Conservation (phyloP, 2,113 vertebrate genomes). For the Sinocyclocheilus grahami region DNA sequence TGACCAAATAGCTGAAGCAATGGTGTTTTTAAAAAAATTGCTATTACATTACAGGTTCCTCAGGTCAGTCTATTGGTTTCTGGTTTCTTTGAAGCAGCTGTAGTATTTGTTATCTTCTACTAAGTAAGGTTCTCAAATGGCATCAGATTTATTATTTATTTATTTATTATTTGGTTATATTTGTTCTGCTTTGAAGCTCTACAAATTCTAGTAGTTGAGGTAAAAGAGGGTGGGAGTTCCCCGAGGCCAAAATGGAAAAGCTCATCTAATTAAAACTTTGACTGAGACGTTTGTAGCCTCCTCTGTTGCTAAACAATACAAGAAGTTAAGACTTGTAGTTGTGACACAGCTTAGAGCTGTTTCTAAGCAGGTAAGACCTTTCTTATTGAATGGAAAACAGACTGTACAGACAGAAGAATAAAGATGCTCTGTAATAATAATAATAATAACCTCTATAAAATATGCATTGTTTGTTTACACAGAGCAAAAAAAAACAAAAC, state of each 20-base stretch:
- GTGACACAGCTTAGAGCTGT: background rate
- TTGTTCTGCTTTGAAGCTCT: background rate
- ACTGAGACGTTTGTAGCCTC: background rate
- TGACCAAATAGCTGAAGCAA: background rate
- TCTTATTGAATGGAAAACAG: background rate
- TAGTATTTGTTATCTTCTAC: background rate
- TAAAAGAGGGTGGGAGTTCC: background rate
- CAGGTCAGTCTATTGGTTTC: background rate
- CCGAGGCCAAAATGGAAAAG: background rate
- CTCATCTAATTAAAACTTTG: background rate
- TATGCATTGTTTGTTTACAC: too few species aligned
- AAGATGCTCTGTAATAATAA: background rate
- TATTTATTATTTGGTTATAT: background rate
- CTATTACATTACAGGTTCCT: background rate
- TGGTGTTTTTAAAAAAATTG: background rate
- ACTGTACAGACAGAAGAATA: background rate
- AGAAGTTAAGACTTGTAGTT: slow-evolving; percentile 4
- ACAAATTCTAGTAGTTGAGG: background rate
- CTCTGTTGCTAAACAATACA: background rate
- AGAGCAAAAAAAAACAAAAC: too few species aligned
- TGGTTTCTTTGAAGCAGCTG: background rate
- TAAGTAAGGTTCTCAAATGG: background rate
- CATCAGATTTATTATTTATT: background rate
- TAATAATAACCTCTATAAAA: background rate
- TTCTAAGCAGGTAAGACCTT: background rate